phyloP scores from a whole-genome alignment of 2,113 vertebrate species.

The Forbesichthys papilliferus region DNA sequence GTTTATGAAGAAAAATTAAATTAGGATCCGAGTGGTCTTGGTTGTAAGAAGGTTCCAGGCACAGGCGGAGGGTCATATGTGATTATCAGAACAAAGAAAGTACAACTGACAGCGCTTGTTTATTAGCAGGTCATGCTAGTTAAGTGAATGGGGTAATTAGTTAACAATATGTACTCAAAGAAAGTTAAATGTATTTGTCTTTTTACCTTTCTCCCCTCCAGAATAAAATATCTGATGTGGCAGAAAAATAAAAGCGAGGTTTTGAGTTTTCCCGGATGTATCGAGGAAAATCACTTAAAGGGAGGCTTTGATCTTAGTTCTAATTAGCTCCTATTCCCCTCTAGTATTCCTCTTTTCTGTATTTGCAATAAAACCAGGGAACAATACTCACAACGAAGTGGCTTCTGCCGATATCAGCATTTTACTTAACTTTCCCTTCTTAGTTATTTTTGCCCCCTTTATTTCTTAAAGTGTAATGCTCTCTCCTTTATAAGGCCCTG shows the following conservation, averaged over 20 bases:
- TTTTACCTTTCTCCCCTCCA: slow-evolving; percentile 46
- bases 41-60: slow-evolving; percentile 36
- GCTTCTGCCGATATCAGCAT: slow-evolving; percentile 76
- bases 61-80: slow-evolving; percentile 36
- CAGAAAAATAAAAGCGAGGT: slow-evolving; percentile 75
- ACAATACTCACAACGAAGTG: slow-evolving; percentile 73
- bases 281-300: slow-evolving; percentile 78
- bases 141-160: slow-evolving; percentile 64
- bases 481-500: slow-evolving; percentile 38
- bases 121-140: slow-evolving; percentile 57
- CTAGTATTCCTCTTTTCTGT: slow-evolving; percentile 79
- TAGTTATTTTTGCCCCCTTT: slow-evolving; percentile 68
- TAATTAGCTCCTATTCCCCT: slow-evolving; percentile 79
- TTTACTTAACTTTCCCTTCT: slow-evolving; percentile 74
- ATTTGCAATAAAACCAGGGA: slow-evolving; percentile 75
- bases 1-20: slow-evolving; percentile 71
- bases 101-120: slow-evolving; percentile 27
- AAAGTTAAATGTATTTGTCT: slow-evolving; percentile 74
- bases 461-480: slow-evolving; percentile 61
- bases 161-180: slow-evolving; percentile 76
- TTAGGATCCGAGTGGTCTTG: slow-evolving; percentile 39
- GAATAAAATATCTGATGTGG: slow-evolving; percentile 74
- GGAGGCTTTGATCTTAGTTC: slow-evolving; percentile 77
- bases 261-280: slow-evolving; percentile 75
- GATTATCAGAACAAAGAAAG: slow-evolving; percentile 29